Evolutionary conservation across 2,113 vertebrate species (phyloP).

Genomic region (Prionailurus bengalensis): DNA sequence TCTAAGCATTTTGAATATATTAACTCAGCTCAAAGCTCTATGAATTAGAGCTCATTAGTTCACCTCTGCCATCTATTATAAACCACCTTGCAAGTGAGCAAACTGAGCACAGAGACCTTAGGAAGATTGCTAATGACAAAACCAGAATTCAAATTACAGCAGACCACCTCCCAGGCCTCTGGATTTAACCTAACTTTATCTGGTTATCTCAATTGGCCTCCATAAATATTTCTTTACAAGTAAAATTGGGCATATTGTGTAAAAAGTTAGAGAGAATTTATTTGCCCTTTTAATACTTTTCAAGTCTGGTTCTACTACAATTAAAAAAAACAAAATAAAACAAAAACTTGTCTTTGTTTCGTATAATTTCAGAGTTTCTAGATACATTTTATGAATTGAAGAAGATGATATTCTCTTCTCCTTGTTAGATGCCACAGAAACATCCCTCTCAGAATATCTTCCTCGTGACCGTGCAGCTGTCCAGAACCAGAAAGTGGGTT

Average conservation of each 20-base stretch:
- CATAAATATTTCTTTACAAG: not conserved
- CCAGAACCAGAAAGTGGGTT: not conserved
- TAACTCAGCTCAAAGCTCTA: not conserved
- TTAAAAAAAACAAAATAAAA: not conserved
- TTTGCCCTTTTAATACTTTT: not conserved
- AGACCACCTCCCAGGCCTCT: not conserved
- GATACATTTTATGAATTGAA: not conserved
- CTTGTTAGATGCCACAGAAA: not conserved
- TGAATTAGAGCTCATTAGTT: not conserved
- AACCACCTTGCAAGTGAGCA: not conserved
- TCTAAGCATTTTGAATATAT: not conserved
- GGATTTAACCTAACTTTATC: not conserved
- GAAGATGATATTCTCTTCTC: not conserved
- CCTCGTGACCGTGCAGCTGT: not conserved
- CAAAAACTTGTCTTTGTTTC: not conserved
- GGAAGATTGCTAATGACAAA: not conserved
- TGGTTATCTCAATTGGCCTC: not conserved
- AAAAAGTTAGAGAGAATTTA: not conserved
- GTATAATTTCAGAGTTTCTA: not conserved
- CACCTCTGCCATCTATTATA: not conserved
- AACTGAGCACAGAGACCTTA: not conserved
- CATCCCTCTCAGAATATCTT: not conserved
- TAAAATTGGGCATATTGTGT: not conserved
- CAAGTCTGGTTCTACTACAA: not conserved
- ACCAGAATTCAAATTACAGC: not conserved